These are phyloP conservation scores for Nymphalis c-album DNA, from an alignment of 2,888 invertebrate genomes.

Conservation along the genomic window DNA sequence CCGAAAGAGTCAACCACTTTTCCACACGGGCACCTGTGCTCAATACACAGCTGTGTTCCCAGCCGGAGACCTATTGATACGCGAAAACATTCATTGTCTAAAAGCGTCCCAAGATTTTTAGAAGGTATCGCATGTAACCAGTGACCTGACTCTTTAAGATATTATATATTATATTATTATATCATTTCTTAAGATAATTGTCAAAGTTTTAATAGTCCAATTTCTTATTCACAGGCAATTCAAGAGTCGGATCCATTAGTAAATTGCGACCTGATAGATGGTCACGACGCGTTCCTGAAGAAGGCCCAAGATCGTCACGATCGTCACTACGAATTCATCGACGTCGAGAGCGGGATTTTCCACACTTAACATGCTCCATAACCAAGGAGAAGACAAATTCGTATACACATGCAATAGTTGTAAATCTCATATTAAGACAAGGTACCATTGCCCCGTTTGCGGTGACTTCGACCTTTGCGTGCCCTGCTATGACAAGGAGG, in stretches of 20 bases:
- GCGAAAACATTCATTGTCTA: too few relatives aligned
- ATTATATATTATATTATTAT: too few relatives aligned
- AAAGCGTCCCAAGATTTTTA: too few relatives aligned
- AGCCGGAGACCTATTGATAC: too few relatives aligned
- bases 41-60: too few relatives aligned
- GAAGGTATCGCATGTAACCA: too few relatives aligned
- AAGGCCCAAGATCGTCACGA: slow-evolving; percentile 99
- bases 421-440: slow-evolving; percentile 96
- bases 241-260: slow-evolving; percentile 98
- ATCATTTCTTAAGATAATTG: too few relatives aligned
- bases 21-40: too few relatives aligned
- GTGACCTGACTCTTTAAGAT: too few relatives aligned
- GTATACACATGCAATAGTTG: slow-evolving; percentile 99
- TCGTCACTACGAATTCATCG: slow-evolving; percentile 98
- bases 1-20: too few relatives aligned
- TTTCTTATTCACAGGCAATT: slow-evolving; percentile 84
- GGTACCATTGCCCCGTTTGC: slow-evolving; percentile 98
- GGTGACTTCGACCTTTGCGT: slow-evolving; percentile 99
- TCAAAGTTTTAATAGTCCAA: neutral
- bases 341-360: slow-evolving; percentile 96
- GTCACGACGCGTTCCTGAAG: slow-evolving; percentile 98
- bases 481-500: slow-evolving; percentile 95
- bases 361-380: slow-evolving; percentile 98
- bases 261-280: slow-evolving; percentile 99
- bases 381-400: slow-evolving; percentile 98